Evolutionary conservation across 2,888 invertebrate genomes (phyloP).

Genomic region (Digitonthophagus gazella): DNA sequence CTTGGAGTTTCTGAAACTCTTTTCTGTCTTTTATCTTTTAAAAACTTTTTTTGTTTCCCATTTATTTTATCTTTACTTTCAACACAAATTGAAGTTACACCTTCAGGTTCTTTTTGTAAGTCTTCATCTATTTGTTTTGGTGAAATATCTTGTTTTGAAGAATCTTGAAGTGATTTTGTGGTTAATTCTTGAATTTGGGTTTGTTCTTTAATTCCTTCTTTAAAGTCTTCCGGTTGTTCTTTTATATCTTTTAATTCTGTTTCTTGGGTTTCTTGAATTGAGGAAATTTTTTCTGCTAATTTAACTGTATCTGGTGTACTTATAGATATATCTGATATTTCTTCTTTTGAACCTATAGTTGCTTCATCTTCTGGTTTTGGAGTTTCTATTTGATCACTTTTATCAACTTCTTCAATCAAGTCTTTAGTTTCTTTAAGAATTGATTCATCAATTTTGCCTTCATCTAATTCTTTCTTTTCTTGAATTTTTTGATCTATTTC

Average conservation of each 20-base stretch:
- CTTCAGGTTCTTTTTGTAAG: conserved; percentile 19
- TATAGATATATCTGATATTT: conserved; percentile 17
- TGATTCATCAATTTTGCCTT: conserved; percentile 20
- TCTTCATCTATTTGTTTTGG: conserved; percentile 21
- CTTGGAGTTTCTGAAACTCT: conserved; percentile 22
- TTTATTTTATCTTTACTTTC: conserved; percentile 19
- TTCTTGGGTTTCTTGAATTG: conserved; percentile 6
- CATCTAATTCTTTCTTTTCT: conserved; percentile 26
- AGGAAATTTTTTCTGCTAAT: conserved; percentile 8
- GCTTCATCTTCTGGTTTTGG: conserved; percentile 22
- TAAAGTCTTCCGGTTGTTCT: conserved; percentile 25
- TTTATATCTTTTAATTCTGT: not conserved
- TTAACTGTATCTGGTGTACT: conserved; percentile 23
- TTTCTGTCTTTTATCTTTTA: conserved; percentile 23
- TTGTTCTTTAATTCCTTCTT: conserved; percentile 13
- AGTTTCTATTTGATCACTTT: conserved; percentile 28
- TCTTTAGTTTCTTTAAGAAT: conserved; percentile 13
- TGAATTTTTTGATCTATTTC: conserved; percentile 25
- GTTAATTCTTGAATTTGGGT: conserved; percentile 9
- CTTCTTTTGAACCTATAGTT: conserved; percentile 23
- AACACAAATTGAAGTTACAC: conserved; percentile 20
- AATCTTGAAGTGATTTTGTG: not conserved
- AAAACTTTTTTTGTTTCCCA: conserved; percentile 15
- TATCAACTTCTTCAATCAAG: conserved; percentile 24
- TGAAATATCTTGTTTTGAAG: not conserved